These are phyloP conservation scores for Sarcoramphus papa DNA, from an alignment of 2,797 vertebrate species.

Conservation along the genomic window DNA sequence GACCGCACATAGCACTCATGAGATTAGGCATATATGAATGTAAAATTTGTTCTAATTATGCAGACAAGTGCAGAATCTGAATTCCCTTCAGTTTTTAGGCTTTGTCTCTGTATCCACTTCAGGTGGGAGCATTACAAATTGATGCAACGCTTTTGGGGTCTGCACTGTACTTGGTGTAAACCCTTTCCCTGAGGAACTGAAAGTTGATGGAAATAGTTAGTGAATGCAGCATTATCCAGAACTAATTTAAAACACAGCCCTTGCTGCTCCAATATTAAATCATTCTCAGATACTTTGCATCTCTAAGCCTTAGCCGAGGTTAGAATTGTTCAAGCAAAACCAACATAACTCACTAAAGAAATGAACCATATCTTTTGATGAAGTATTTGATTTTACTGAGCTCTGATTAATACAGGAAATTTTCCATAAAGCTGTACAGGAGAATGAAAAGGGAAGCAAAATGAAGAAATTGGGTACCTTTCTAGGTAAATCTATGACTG, in stretches of 20 bases:
- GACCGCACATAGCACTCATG: neutral
- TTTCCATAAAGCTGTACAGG: neutral
- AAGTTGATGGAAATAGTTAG: neutral
- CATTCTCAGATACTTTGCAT: neutral
- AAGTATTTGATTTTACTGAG: neutral
- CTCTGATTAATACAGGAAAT: neutral
- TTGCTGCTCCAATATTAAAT: neutral
- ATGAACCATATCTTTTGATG: neutral
- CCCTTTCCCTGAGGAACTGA: neutral
- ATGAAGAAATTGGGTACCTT: neutral
- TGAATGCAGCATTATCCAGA: neutral
- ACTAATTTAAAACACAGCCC: neutral
- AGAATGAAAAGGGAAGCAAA: neutral
- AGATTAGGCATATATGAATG: neutral
- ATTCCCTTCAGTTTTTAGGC: neutral
- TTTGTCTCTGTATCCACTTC: neutral
- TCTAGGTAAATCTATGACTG: neutral
- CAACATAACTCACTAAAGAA: neutral
- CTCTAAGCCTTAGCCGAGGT: neutral
- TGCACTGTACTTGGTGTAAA: neutral
- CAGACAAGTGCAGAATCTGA: neutral
- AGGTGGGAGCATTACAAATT: neutral
- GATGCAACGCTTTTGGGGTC: neutral
- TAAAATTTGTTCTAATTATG: neutral
- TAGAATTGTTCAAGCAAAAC: neutral